Evolutionary conservation across 2,797 vertebrate genomes (phyloP), one percentile per base, ranked within the genome.

Genomic region (Spheniscus humboldti): DNA sequence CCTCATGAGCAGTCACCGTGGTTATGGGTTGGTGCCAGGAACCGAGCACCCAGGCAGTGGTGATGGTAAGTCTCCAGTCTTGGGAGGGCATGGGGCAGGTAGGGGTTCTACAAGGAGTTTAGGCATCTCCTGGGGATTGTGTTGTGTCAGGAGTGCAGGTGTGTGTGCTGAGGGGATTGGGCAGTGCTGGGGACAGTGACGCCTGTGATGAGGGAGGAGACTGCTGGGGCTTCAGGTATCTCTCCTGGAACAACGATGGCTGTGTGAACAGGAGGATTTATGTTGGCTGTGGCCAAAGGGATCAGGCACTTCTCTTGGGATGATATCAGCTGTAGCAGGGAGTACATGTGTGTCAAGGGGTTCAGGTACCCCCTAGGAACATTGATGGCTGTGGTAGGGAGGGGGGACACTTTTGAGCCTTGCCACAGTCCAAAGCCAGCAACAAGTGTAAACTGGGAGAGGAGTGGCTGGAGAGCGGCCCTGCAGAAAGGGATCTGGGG

Each of bases 1-100:
- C 97, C 98, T 98, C 96, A 98, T 98, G 97, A 97, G 98, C n/a
- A 96, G 98, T 2, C 98, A 99, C 96, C 98, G 98, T 23, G 98
- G 98, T 53, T 99, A 99, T 56, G 98, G 98, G 88, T 97, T 98
- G 95, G 96, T 97, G 78, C 98, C 98, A 3, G 97, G 96, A 91
- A 94, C 97, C 1, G 99, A 99, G 27, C 98, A 98, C 89, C 95
- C 67, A 1, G 67, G 76, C 20, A 3, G 57, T 4, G 98, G 87
- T 0, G 99, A 99, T 47, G 99, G 99, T 99, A 95, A 98, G 98
- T 45, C 6, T 11, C 14, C 1, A 8, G 2, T 37, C 56, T 7
- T 11, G 22, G 79, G 69, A 12, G 19, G 9, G 10, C 2, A 0
- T 2, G 53, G 25, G 25, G n/a, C 22, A 11, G 30, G 52, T 2